Base-by-base conservation (phyloP, 1,140 invertebrate species). In the Trichoplusia ni region DNA sequence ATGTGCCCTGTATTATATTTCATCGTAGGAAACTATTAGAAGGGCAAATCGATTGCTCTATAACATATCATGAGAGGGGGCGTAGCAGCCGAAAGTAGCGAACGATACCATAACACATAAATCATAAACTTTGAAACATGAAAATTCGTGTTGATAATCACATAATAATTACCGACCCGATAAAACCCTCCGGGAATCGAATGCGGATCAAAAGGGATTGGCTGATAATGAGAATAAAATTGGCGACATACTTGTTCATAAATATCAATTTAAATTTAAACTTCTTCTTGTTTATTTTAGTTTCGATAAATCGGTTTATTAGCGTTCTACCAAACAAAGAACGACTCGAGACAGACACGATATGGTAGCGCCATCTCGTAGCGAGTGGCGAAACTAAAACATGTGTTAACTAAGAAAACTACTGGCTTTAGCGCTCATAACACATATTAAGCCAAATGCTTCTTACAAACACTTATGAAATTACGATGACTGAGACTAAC, bases 111-210 rank as follows among this genome's bases (percentile, higher is more conserved):
- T 81, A 80, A 72, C 72, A 75, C 79, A 78, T 83, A 84, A 86
- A 83, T 85, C 78, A 83, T 64, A 84, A 82, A 81, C 47, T 86
- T 84, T 72, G 63, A 73, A 79, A 77, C 72, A 77, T 69, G 73
- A 73, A 74, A 73, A 69, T 71, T 67, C 51, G 64, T 61, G 67
- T 68, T 73, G 71, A 78, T 84, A 81, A 79, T 84, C 76, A 77
- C 75, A 69, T 81, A 75, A 80, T 84, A 76, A 82, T 84, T 68
- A 70, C 64, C 25, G 25, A 49, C 46, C 64, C 64, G 61, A 67
- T 72, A 58, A 53, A 7, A 69, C 64, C 59, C 65, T 21, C 40
- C 16, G 56, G 29, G 56, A 25, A 60, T 59, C 56, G 56, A 59
- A 46, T 42, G 42, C 19, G 53, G 56, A 59, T 60, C 56, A 42